Conservation (phyloP, 2,797 vertebrate genomes). For the Mus spretus region DNA sequence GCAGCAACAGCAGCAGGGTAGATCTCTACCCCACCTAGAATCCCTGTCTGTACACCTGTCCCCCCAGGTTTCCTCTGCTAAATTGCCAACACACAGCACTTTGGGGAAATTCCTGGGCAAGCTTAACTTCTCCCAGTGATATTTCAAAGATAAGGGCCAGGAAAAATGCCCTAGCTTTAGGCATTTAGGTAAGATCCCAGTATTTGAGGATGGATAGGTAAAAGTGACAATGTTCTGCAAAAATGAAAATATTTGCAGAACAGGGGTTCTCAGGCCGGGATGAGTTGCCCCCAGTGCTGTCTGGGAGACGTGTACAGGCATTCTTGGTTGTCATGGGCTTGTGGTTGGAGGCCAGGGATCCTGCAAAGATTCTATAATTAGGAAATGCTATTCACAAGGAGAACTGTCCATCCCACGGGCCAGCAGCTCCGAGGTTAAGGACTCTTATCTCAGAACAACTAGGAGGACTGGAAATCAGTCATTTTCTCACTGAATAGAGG, state of each 20-base stretch:
- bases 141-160: not conserved
- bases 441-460: not conserved
- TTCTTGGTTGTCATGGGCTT: not conserved
- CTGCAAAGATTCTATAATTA: not conserved
- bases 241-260: not conserved
- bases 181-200: accelerated
- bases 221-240: not conserved
- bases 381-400: not conserved
- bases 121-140: not conserved
- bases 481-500: not conserved
- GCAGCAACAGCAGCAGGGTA: accelerated
- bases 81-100: not conserved
- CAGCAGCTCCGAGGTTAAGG: not conserved
- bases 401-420: not conserved
- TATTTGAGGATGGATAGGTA: not conserved
- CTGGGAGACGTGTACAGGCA: not conserved
- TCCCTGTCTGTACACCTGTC: too few relatives aligned
- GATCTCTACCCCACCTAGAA: not conserved
- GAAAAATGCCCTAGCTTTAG: not conserved
- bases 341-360: not conserved
- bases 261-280: not conserved
- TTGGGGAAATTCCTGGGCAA: not conserved
- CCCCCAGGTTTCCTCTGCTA: too few relatives aligned
- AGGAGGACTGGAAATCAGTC: not conserved
- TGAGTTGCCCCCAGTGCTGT: not conserved